Percentiles rank a stretch among this genome's conserved stretches.
These are phyloP conservation scores for Amiota mariae DNA, from an alignment of 2,888 invertebrate genomes.

Conservation along the genomic window DNA sequence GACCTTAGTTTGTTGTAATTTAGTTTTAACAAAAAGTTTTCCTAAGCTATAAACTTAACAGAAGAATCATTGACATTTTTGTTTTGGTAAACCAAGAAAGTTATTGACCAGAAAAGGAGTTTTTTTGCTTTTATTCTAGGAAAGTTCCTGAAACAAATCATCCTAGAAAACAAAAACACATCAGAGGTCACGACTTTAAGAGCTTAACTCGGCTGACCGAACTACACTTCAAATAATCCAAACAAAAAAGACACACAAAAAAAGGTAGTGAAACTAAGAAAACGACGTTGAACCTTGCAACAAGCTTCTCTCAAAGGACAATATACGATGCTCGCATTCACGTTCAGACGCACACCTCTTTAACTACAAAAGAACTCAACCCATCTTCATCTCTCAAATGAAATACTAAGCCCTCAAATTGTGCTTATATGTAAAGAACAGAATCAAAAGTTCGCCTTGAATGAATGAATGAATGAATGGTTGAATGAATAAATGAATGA, in stretches of 20 bases:
- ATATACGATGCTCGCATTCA: conserved; percentile 10
- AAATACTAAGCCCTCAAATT: conserved; percentile 1
- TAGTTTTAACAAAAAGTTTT: no score
- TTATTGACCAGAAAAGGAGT: conserved; percentile 3
- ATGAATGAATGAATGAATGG: conserved; percentile 8
- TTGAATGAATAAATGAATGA: conserved; percentile 41
- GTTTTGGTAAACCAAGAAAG: not conserved
- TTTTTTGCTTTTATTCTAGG: not conserved
- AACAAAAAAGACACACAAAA: conserved; percentile 10
- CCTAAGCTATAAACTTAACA: no score
- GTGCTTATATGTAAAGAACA: not conserved
- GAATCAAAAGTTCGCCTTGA: not conserved
- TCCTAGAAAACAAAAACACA: not conserved
- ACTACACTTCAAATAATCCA: conserved; percentile 16
- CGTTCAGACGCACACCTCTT: not conserved
- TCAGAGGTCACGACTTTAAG: no score
- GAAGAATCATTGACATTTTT: no score
- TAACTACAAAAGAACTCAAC: not conserved
- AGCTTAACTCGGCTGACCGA: no score
- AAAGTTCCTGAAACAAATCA: conserved; percentile 5
- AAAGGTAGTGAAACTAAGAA: not conserved
- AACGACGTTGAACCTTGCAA: conserved; percentile 10
- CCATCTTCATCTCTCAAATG: not conserved
- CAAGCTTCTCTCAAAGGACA: conserved; percentile 16
- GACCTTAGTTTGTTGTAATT: no score